These are phyloP conservation scores for Drosophila pseudotalamancana DNA, from an alignment of 2,888 invertebrate genomes.

Conservation along the genomic window DNA sequence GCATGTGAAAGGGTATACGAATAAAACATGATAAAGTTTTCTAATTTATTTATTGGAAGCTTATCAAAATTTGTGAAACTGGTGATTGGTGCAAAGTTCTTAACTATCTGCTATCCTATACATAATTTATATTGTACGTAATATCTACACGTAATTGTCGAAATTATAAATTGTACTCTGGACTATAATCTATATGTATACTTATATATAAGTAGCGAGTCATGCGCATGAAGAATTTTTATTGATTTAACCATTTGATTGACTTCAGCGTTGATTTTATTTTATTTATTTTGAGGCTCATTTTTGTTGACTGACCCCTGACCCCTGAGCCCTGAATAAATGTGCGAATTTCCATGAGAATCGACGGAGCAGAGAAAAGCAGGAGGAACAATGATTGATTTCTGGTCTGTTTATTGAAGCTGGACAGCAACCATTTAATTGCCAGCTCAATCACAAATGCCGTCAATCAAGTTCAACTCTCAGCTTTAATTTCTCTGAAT, in stretches of 20 bases:
- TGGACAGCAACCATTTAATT: slow-evolving; percentile 69
- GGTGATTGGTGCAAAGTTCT: slow-evolving; percentile 32
- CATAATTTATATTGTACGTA: slow-evolving; percentile 1
- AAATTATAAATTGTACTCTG: slow-evolving; percentile 6
- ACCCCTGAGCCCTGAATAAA: slow-evolving; percentile 50
- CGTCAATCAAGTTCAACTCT: slow-evolving; percentile 64
- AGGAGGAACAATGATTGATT: slow-evolving; percentile 64
- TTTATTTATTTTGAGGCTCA: slow-evolving; percentile 65
- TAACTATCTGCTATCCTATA: neutral
- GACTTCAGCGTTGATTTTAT: slow-evolving; percentile 71
- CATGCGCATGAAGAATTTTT: slow-evolving; percentile 58
- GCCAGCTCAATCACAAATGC: slow-evolving; percentile 41
- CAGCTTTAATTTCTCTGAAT: neutral
- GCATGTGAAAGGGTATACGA: neutral
- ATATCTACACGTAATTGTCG: neutral
- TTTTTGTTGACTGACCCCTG: slow-evolving; percentile 40
- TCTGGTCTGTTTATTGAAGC: slow-evolving; percentile 70
- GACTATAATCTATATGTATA: neutral
- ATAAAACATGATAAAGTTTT: slow-evolving; percentile 8
- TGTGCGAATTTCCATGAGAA: slow-evolving; percentile 78
- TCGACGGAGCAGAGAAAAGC: neutral
- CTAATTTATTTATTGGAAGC: neutral
- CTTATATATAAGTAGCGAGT: neutral
- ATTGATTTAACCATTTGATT: slow-evolving; percentile 76
- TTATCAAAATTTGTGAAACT: slow-evolving; percentile 31